Evolutionary conservation across 2,797 vertebrate genomes (phyloP).

Genomic region (Anableps anableps): DNA sequence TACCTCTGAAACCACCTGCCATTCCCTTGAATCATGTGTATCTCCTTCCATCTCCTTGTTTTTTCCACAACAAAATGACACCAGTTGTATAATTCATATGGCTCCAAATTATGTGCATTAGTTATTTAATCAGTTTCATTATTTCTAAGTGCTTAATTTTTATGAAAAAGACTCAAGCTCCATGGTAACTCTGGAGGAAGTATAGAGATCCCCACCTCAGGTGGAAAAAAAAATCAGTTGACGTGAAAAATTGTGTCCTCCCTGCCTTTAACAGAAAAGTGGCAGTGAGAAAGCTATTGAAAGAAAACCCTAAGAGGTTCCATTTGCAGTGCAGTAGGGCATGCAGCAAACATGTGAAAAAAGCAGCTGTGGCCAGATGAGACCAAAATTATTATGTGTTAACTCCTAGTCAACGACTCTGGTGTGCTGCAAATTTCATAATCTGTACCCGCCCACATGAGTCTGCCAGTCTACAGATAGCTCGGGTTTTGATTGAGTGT

Average conservation of each 20-base stretch:
- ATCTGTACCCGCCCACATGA: background rate
- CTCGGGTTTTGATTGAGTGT: background rate
- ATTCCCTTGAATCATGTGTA: background rate
- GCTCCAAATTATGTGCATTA: background rate
- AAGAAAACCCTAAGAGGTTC: background rate
- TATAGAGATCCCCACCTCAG: background rate
- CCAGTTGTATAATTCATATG: background rate
- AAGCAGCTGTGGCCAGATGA: background rate
- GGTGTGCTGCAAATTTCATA: background rate
- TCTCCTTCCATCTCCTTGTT: background rate
- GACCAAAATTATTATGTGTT: background rate
- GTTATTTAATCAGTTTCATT: background rate
- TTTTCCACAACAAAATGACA: background rate
- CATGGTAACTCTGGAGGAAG: background rate
- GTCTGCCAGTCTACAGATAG: background rate
- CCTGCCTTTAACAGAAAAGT: background rate
- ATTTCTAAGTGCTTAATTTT: background rate
- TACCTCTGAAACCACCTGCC: background rate
- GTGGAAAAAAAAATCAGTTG: too few relatives aligned
- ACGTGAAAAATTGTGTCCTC: background rate
- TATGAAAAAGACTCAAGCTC: background rate
- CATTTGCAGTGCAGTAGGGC: background rate
- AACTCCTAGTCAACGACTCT: background rate
- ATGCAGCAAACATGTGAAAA: background rate
- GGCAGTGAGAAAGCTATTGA: background rate